Evolutionary conservation across 1,140 invertebrate species (phyloP), one percentile per base, ranked within the genome.

Genomic region (Musca domestica): DNA sequence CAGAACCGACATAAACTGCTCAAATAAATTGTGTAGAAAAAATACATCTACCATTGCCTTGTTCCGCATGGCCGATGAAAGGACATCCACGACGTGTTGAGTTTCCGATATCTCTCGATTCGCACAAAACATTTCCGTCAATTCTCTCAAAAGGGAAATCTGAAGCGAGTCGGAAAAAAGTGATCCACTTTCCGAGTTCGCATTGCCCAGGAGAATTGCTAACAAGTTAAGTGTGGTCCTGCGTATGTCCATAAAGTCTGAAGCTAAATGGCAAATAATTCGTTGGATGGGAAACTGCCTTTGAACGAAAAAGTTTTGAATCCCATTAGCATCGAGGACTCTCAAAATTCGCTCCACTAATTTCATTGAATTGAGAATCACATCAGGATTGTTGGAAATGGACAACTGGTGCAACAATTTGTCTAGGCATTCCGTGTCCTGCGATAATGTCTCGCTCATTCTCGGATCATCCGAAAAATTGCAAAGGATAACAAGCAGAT

Each of bases 1-100:
- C 10, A 80, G 14, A 19, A 70, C 58, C 64, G 74, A 71, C 10
- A 77, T 67, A 19, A 75, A 70, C 51, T 70, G 64, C 10, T 80
- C 76, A 27, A 80, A 80, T 3, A 80, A 70, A 66, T 80, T 80
- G n/a, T 77, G 72, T 23, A 80, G 76, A 23, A 80, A 80, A 49
- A 80, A 80, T n/a, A 80, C 56, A 56, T 74, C 72, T 3, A 73
- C 73, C 77, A 80, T 77, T 20, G 74, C 72, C 34, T 80, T 77
- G 3, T 76, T 71, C 2, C 76, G 74, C 67, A 80, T 27, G 0
- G 77, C 76, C 12, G 76, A 74, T 19, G 77, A 72, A 15, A 80
- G 34, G 6, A 75, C 77, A 3, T 80, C 77, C 10, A 80, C 71
- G 12, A 77, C 71, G 12, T 72, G 72, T 7, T 54, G 30, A 0